Conservation (phyloP, 2,113 vertebrate species). For the Prunella himalayana region DNA sequence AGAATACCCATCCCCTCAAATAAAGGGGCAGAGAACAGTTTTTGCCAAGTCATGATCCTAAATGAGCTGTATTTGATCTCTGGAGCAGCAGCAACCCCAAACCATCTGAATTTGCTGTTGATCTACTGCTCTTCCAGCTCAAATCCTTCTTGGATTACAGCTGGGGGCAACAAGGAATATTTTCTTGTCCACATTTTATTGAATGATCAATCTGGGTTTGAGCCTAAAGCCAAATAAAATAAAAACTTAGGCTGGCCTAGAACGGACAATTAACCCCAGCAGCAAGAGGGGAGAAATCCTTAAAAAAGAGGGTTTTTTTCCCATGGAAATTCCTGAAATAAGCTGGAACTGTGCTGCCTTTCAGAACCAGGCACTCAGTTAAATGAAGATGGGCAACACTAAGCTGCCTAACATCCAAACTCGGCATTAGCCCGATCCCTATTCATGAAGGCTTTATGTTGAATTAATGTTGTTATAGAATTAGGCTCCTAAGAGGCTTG, state of each 20-base stretch:
- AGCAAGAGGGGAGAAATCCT: neutral
- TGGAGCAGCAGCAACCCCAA: neutral
- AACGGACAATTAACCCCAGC: neutral
- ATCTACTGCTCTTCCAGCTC: neutral
- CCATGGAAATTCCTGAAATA: neutral
- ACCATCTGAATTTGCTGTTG: neutral
- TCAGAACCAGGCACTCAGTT: neutral
- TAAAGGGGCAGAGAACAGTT: neutral
- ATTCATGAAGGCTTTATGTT: constrained; percentile 48
- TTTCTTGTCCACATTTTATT: neutral
- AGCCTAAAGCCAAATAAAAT: neutral
- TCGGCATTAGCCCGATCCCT: constrained; percentile 30
- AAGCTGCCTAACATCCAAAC: constrained; percentile 45
- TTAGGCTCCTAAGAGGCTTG: constrained; percentile 62
- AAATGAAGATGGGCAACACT: constrained; percentile 56
- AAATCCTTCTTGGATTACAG: neutral
- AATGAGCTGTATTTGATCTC: neutral
- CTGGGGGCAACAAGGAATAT: neutral
- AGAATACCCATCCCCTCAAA: neutral
- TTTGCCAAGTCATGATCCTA: neutral
- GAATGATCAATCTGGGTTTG: neutral
- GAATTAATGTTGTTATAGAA: constrained; percentile 53
- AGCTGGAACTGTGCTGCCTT: neutral
- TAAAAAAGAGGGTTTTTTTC: neutral
- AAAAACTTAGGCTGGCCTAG: neutral